Evolutionary conservation across 2,113 vertebrate genomes (phyloP).

Genomic region (Mormoops blainvillei): DNA sequence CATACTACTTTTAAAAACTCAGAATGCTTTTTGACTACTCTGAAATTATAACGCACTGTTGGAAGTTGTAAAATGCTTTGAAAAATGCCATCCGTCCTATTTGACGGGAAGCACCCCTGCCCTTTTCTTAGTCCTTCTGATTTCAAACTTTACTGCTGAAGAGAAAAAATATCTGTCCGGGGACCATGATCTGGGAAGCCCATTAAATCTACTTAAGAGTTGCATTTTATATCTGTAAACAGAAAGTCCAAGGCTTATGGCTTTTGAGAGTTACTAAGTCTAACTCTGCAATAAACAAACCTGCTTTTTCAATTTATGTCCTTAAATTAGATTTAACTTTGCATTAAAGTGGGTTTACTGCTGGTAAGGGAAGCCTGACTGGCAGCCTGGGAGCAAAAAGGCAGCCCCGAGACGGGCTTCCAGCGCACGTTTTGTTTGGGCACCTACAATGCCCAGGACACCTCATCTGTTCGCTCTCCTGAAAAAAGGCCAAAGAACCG

Average conservation of each 20-base stretch:
- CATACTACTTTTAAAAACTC: background rate
- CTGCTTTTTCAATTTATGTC: slow-evolving; percentile 43
- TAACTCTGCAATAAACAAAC: slow-evolving; percentile 45
- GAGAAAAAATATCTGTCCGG: background rate
- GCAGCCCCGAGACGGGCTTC: background rate
- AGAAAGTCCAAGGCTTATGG: slow-evolving; percentile 30
- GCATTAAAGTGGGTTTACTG: slow-evolving; percentile 33
- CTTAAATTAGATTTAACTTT: slow-evolving; percentile 39
- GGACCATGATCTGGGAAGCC: slow-evolving; percentile 52
- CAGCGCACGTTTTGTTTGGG: accelerated
- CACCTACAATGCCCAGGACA: accelerated
- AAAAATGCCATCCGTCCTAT: slow-evolving; percentile 54
- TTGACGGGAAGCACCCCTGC: slow-evolving; percentile 46
- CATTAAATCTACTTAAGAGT: slow-evolving; percentile 50
- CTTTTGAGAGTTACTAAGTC: slow-evolving; percentile 35
- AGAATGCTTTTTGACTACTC: slow-evolving; percentile 12
- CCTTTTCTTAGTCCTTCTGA: slow-evolving; percentile 60
- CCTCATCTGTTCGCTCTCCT: background rate
- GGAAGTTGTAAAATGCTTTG: slow-evolving; percentile 62
- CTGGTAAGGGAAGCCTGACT: background rate
- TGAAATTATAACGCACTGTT: slow-evolving; percentile 48
- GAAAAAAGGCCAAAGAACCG: background rate
- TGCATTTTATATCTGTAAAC: slow-evolving; percentile 52
- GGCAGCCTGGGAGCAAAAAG: background rate
- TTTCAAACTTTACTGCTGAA: slow-evolving; percentile 64